phyloP scores from a whole-genome alignment of 2,888 invertebrate genomes.

The Tinea trinotella region DNA sequence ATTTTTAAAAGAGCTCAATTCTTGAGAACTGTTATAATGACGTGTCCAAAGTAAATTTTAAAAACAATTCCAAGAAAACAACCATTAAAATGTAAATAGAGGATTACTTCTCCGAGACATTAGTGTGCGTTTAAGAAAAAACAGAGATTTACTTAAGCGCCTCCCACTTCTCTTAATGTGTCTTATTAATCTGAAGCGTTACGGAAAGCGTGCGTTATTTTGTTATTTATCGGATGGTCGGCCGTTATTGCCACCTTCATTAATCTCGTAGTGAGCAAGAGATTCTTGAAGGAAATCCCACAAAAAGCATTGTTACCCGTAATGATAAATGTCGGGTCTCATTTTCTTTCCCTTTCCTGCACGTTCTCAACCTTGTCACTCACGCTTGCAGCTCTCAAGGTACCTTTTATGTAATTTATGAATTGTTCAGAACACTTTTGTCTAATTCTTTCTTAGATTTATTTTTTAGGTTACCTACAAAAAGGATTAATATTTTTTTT shows the following conservation, averaged over 20 bases:
- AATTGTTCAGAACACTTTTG: conserved; percentile 51
- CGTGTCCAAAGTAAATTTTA: background rate
- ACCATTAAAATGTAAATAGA: conserved; percentile 16
- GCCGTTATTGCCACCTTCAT: conserved; percentile 62
- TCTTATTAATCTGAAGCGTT: conserved; percentile 53
- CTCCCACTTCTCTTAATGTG: conserved; percentile 35
- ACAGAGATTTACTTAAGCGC: conserved; percentile 13
- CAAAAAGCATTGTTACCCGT: conserved; percentile 63
- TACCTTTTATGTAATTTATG: conserved; percentile 51
- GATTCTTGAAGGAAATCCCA: conserved; percentile 61
- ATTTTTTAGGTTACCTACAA: conserved; percentile 24
- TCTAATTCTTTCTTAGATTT: conserved; percentile 34
- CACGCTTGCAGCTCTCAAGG: conserved; percentile 29
- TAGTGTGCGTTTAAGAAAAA: background rate
- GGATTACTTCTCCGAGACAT: conserved; percentile 7
- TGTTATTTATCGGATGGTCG: conserved; percentile 61
- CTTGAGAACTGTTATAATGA: background rate
- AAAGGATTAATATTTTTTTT: conserved; percentile 1
- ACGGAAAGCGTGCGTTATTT: conserved; percentile 54
- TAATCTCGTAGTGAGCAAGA: conserved; percentile 45
- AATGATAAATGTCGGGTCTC: conserved; percentile 57
- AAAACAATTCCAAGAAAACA: conserved; percentile 9
- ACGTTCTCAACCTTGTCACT: conserved; percentile 20
- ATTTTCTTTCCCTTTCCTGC: conserved; percentile 29
- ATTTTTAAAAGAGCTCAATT: too few relatives aligned